phyloP scores from a whole-genome alignment of 92 coral and sea anemone genomes.

The Heteractis magnifica region DNA sequence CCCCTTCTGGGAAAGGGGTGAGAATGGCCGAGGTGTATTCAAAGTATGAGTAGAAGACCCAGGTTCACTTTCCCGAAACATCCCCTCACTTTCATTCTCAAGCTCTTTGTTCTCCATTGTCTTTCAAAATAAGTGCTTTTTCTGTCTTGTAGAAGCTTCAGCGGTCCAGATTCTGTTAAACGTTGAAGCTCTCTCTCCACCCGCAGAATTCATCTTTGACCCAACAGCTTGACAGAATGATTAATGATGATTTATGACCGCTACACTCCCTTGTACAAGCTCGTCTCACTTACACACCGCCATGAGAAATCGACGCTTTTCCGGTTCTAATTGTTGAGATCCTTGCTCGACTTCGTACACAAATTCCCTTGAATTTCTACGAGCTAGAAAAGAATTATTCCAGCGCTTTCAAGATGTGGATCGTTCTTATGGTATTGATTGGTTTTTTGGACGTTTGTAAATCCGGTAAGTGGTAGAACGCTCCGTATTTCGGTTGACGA shows the following conservation, averaged over 20 bases:
- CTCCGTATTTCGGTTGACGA: not conserved
- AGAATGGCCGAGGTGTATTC: not conserved
- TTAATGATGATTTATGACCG: constrained; percentile 64
- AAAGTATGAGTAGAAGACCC: too few species aligned
- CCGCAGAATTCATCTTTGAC: constrained; percentile 28
- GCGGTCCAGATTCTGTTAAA: too few species aligned
- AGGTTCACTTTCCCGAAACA: too few species aligned
- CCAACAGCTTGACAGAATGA: constrained; percentile 42
- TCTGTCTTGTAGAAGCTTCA: not conserved
- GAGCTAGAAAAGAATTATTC: not conserved
- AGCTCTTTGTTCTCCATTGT: not conserved
- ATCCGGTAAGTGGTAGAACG: not conserved
- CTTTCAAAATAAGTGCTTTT: not conserved
- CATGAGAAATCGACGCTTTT: constrained; percentile 24
- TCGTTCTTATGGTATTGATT: not conserved
- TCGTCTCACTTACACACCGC: constrained; percentile 47
- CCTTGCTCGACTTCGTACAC: not conserved
- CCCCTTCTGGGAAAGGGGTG: not conserved
- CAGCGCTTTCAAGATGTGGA: not conserved
- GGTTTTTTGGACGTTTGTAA: not conserved
- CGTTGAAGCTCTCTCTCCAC: constrained; percentile 1
- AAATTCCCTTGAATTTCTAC: not conserved
- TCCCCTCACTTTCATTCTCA: too few species aligned
- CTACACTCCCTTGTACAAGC: constrained; percentile 29
- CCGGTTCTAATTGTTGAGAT: constrained; percentile 28